Evolutionary conservation across 2,113 vertebrate species (phyloP).

Genomic region (Spheniscus mendiculus): DNA sequence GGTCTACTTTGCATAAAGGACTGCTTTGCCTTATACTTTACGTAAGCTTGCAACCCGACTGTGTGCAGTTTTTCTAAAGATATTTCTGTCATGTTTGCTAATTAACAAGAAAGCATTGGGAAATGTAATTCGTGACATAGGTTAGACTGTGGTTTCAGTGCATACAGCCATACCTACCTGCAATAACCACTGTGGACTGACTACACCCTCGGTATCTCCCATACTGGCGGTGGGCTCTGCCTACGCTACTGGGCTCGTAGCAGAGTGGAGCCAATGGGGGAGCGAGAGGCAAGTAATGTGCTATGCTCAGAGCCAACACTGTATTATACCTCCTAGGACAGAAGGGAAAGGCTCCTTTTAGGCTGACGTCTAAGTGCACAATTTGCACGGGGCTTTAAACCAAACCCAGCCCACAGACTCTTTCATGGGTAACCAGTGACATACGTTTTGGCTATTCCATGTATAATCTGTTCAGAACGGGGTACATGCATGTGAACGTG

Average conservation of each 20-base stretch:
- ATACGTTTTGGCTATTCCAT: background rate
- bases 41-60: rapidly evolving
- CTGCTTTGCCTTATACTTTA: background rate
- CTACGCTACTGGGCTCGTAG: background rate
- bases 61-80: background rate
- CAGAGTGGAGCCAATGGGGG: background rate
- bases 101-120: background rate
- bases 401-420: background rate
- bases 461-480: background rate
- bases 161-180: background rate
- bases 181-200: background rate
- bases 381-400: background rate
- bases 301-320: background rate
- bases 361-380: background rate
- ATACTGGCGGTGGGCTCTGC: background rate
- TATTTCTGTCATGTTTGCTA: background rate
- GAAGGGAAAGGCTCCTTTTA: background rate
- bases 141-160: background rate
- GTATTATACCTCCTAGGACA: background rate
- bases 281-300: background rate
- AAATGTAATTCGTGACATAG: background rate
- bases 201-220: background rate
- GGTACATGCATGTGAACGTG: background rate
- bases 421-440: background rate
- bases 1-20: background rate